Conservation (phyloP, 2,113 vertebrate genomes). For the Rafetus swinhoei region DNA sequence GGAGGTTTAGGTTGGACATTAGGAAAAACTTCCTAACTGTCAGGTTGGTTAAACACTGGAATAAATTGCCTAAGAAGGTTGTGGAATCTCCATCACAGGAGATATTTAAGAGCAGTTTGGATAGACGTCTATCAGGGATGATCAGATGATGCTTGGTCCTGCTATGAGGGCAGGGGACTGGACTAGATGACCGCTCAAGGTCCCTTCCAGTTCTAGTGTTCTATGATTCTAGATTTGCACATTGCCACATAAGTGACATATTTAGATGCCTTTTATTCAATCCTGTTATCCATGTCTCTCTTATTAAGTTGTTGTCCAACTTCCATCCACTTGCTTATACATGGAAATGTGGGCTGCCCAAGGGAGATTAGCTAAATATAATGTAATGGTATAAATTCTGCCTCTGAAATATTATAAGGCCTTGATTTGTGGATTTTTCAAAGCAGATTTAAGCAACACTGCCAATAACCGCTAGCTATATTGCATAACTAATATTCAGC, state of each 20-base stretch:
- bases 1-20: no score
- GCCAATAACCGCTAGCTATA: background rate
- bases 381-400: background rate
- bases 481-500: background rate
- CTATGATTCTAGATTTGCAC: background rate
- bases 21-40: no score
- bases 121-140: no score
- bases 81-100: no score
- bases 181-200: no score
- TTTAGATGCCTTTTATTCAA: slow-evolving; percentile 1
- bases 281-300: background rate
- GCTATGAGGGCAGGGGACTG: no score
- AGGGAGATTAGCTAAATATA: background rate
- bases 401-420: background rate
- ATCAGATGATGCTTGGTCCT: no score
- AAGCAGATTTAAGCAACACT: background rate
- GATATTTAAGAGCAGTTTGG: no score
- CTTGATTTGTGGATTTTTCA: background rate
- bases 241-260: background rate
- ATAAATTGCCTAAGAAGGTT: no score
- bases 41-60: no score
- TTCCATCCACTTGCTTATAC: slow-evolving; percentile 42
- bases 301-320: background rate
- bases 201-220: no score
- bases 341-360: background rate